Evolutionary conservation across 2,113 vertebrate species (phyloP), one percentile per base, ranked within the genome.

Genomic region (Haplotaxodon microlepis): DNA sequence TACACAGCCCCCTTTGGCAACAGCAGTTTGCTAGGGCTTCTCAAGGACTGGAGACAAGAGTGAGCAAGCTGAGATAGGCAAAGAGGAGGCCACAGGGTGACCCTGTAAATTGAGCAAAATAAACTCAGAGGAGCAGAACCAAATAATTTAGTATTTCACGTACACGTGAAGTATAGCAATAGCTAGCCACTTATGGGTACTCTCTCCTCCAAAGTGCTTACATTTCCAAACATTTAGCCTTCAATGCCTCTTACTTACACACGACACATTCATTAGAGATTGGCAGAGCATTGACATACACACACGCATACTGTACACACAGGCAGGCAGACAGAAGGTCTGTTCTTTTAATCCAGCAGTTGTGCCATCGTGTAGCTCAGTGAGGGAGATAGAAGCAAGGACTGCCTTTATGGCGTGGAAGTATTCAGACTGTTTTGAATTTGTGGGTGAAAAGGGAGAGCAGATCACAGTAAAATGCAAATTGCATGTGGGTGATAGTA

Each of bases 1-100:
- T 87, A 95, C 87, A 79, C 86, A 42, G 69, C 51, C 66, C 89
- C 87, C 86, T 86, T 90, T 92, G 93, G 93, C 91, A 89, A 73
- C 88, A 86, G 86, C 81, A 84, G 89, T 87, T 89, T 78, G 84
- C 87, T 90, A 90, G 88, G 88, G 80, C 83, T 91, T 92, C 90
- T 94, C 87, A 93, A 95, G 90, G 89, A 93, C 92, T 84, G 66
- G 59, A 78, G 90, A 57, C 69, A 59, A 83, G 81, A 21, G 34
- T 36, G 50, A 90, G 81, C 57, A 34, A 71, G 86, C 86, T 53
- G 85, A 90, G 85, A 59, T 51, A 63, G 81, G 34, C 79, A 84
- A 36, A 57, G 24, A 57, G 57, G 87, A 92, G 88, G 90, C 89
- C 87, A 91, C 80, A 69, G 81, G 34, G 78, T 84, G 90, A 92